These are phyloP conservation scores for Macrobrachium nipponense DNA, from an alignment of 1,140 invertebrate genomes.

Conservation along the genomic window DNA sequence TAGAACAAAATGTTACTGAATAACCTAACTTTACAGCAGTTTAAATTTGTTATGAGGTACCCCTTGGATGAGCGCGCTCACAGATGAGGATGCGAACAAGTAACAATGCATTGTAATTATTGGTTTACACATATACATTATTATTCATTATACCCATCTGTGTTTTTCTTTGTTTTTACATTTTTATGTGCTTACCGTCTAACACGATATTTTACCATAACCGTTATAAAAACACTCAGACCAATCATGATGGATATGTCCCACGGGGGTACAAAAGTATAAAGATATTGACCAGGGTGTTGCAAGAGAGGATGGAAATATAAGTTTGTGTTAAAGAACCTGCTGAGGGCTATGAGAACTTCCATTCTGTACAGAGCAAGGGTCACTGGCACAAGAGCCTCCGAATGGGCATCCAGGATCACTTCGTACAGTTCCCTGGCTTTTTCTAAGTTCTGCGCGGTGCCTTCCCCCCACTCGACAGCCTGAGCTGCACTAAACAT, in stretches of 20 bases:
- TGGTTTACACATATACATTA: too few species aligned
- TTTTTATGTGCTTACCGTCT: neutral
- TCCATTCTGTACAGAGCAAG: conserved; percentile 20
- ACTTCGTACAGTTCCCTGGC: conserved; percentile 11
- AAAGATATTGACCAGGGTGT: neutral
- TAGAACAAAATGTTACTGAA: too few species aligned
- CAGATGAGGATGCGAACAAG: too few species aligned
- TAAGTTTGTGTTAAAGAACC: neutral
- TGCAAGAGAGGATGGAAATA: neutral
- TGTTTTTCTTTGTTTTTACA: too few species aligned
- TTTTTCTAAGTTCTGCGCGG: neutral
- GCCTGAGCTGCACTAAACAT: conserved; percentile 19
- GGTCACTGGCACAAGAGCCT: conserved; percentile 3
- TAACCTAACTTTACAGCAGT: too few species aligned
- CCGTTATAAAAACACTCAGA: neutral
- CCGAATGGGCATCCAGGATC: neutral
- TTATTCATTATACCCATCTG: too few species aligned
- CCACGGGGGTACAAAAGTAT: conserved; percentile 1
- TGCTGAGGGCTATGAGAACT: neutral
- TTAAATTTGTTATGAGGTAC: too few species aligned
- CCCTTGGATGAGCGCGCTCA: too few species aligned
- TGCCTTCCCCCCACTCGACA: conserved; percentile 17
- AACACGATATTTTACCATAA: neutral
- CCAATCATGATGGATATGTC: conserved; percentile 14
- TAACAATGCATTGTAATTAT: too few species aligned